phyloP scores from a whole-genome alignment of 1,140 invertebrate species.

The Campoletis sonorensis region DNA sequence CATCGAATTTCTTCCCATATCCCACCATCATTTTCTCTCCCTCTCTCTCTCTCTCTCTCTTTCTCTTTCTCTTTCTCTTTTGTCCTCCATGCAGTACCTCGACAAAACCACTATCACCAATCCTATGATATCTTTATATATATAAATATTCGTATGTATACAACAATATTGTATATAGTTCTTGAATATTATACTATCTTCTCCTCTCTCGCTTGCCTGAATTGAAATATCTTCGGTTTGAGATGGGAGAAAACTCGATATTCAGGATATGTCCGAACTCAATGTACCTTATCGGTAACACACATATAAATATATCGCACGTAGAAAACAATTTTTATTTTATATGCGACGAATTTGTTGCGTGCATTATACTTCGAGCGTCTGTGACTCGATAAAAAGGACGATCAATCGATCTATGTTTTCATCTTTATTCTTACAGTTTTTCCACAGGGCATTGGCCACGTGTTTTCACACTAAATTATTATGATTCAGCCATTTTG shows the following conservation, averaged over 20 bases:
- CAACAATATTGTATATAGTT: too few species aligned
- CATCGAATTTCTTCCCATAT: conserved; percentile 18
- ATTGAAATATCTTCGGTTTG: conserved; percentile 15
- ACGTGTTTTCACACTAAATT: too few species aligned
- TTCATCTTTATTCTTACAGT: too few species aligned
- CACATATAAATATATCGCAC: neutral
- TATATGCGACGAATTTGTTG: neutral
- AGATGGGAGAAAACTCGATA: conserved; percentile 7
- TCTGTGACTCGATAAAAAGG: too few species aligned
- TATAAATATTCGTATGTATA: neutral
- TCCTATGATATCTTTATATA: neutral
- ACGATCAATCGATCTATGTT: too few species aligned
- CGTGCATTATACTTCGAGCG: too few species aligned
- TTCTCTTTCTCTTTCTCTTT: neutral
- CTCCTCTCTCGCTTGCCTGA: neutral
- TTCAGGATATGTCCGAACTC: conserved; percentile 12
- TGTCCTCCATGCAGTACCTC: neutral
- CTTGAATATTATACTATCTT: neutral
- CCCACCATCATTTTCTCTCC: neutral
- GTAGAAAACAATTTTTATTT: conserved; percentile 9
- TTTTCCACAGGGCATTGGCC: too few species aligned
- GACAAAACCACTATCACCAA: conserved; percentile 25
- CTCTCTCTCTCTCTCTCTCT: neutral
- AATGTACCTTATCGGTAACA: neutral
- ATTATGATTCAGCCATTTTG: too few species aligned